Evolutionary conservation across 1,140 invertebrate genomes (phyloP), one percentile per base, ranked within the genome.

Genomic region (Gonioctena quinquepunctata): DNA sequence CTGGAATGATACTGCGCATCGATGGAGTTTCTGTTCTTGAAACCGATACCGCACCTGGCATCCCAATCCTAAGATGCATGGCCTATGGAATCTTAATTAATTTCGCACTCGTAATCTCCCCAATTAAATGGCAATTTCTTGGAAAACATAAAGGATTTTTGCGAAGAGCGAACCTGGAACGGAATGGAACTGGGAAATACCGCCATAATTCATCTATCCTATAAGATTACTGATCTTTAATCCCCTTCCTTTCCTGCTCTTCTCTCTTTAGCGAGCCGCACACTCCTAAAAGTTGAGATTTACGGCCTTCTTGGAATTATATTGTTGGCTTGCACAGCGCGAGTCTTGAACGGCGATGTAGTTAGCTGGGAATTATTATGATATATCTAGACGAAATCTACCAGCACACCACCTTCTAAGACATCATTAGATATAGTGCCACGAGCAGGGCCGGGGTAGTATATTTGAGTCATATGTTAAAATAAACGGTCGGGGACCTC

Each of bases 171-270:
- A 66, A 81, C 82, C 82, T 82, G 83, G 83, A 82, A 82, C 81
- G 80, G 77, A 79, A 81, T 76, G 78, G 76, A 73, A 73, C 73
- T 70, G 73, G 76, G 75, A 80, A 82, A 81, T 83, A 80, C 77
- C 84, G 84, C 84, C 86, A 88, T 88, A 88, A 88, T 83, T 88
- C 87, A 88, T 88, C 86, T 83, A 84, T 83, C 82, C 86, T 86
- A 86, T 88, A 87, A 89, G 88, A 90, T 90, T 89, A 89, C 88
- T 89, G 88, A 90, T 90, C 88, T 90, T 89, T 90, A 90, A 90
- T 90, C 88, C 88, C 86, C 87, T 85, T 85, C 83, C 80, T 77
- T 77, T 78, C 75, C 71, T 72, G 67, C 73, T 79, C 72, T 77
- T 76, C 77, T 80, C 79, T 80, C 79, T 80, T 80, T 81, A 81